Evolutionary conservation across 2,888 invertebrate species (phyloP).

Genomic region (Lymantria dispar): DNA sequence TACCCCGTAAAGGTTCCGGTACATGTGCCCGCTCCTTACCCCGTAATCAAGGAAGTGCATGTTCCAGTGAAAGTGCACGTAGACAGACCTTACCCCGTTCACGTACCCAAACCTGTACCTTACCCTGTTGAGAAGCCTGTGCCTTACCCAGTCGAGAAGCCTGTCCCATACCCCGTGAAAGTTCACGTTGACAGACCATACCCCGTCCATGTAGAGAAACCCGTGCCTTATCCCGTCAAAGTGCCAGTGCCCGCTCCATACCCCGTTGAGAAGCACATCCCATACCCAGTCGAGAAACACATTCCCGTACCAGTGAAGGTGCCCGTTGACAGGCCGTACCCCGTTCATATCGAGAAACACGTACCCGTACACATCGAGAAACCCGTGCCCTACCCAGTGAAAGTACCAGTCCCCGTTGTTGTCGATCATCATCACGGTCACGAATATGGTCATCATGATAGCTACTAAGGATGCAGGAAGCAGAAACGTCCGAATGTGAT

Average conservation of each 20-base stretch:
- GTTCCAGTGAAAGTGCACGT: constrained; percentile 85
- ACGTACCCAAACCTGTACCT: constrained; percentile 83
- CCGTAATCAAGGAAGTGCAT: constrained; percentile 81
- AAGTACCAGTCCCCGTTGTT: constrained; percentile 82
- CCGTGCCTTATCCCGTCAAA: constrained; percentile 83
- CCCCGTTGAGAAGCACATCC: constrained; percentile 83
- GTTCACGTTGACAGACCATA: constrained; percentile 83
- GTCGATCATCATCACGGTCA: constrained; percentile 73
- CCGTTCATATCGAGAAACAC: constrained; percentile 85
- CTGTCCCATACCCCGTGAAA: constrained; percentile 84
- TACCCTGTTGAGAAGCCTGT: constrained; percentile 82
- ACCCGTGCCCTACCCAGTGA: constrained; percentile 84
- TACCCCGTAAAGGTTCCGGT: constrained; percentile 85
- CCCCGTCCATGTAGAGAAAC: constrained; percentile 71
- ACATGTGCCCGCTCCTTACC: constrained; percentile 84
- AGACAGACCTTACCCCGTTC: constrained; percentile 85
- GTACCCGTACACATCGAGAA: constrained; percentile 85
- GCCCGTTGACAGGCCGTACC: constrained; percentile 84
- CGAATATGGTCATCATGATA: constrained; percentile 77
- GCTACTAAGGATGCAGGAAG: constrained; percentile 82
- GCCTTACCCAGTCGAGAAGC: constrained; percentile 83
- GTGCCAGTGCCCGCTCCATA: constrained; percentile 86
- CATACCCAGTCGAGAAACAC: constrained; percentile 85
- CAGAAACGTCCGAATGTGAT: constrained; percentile 77
- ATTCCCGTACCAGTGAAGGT: constrained; percentile 86